Evolutionary conservation across 2,888 invertebrate genomes (phyloP), one percentile per base, ranked within the genome.

Genomic region (Ctena decussata): DNA sequence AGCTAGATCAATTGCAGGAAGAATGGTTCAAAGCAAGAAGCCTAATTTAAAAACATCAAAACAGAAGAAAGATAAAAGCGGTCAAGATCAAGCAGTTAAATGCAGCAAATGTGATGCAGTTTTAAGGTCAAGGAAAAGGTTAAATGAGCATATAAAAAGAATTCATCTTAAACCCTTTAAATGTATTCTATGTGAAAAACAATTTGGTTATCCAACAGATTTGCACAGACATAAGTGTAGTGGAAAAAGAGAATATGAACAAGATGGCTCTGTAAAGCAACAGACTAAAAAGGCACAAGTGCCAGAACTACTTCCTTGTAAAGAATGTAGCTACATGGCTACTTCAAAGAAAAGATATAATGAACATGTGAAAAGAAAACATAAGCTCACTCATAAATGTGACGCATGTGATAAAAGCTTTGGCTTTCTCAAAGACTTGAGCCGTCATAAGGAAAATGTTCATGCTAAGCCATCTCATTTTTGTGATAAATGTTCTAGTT

Each of bases 401-500:
- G 89, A 90, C 30, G 65, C 87, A n/a, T 94, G 93, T 89, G 87
- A 85, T 24, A 91, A 90, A 82, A 86, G 80, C 30, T 94, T 93
- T 89, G 91, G 91, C 6, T 90, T 89, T 81, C 74, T 80, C 1
- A 90, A 90, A 84, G 92, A 93, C 85, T 78, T 94, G 37, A 79
- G 87, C 30, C 83, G 92, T 8, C 94, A 94, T 79, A 85, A 82
- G 75, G 85, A 89, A 57, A 92, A 90, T 77, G 82, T 87, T 39
- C 88, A 88, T 53, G 32, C 73, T 46, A 88, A 87, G 24, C 85
- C 89, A 6, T 76, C 87, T 41, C 85, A 90, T 65, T 92, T 91
- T 57, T 94, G 94, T 91, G 91, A 93, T 74, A 84, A 92, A 24
- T 94, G 94, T 87, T 92, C 93, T 18, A 91, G 92, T 74, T 75